phyloP scores from a whole-genome alignment of 92 coral and sea anemone species.

The Phenganax stokvisi region DNA sequence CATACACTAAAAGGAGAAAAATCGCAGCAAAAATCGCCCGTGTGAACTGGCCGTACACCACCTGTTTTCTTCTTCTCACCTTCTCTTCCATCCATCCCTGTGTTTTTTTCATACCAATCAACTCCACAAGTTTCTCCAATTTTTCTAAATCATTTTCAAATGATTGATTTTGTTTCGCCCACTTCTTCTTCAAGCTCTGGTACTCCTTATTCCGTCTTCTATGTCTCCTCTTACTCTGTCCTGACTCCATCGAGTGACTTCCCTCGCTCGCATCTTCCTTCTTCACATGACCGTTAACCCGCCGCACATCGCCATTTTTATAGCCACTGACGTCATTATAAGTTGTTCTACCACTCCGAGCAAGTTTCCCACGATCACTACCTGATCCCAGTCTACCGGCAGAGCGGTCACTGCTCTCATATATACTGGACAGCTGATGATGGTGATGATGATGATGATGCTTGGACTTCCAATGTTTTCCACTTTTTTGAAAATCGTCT shows the following conservation, averaged over 20 bases:
- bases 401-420: conserved; percentile 45
- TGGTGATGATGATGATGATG: neutral
- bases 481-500: conserved; percentile 8
- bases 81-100: conserved; percentile 19
- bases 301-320: conserved; percentile 1
- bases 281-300: conserved; percentile 13
- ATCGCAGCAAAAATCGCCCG: too few relatives aligned
- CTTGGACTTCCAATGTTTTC: conserved; percentile 34
- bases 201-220: conserved; percentile 26
- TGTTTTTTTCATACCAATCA: conserved; percentile 32
- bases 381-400: conserved; percentile 41
- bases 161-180: conserved; percentile 39
- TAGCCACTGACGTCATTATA: conserved; percentile 30
- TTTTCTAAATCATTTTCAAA: conserved; percentile 41
- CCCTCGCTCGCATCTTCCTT: conserved; percentile 31
- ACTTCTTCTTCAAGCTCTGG: conserved; percentile 34
- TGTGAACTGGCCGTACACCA: too few relatives aligned
- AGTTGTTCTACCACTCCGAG: conserved; percentile 40
- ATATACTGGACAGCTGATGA: conserved; percentile 20
- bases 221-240: conserved; percentile 1
- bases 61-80: neutral
- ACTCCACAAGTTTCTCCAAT: conserved; percentile 31
- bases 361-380: conserved; percentile 44
- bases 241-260: conserved; percentile 12
- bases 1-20: too few relatives aligned